Base-by-base conservation (phyloP, 2,888 invertebrate species). In the Fragum sueziense region DNA sequence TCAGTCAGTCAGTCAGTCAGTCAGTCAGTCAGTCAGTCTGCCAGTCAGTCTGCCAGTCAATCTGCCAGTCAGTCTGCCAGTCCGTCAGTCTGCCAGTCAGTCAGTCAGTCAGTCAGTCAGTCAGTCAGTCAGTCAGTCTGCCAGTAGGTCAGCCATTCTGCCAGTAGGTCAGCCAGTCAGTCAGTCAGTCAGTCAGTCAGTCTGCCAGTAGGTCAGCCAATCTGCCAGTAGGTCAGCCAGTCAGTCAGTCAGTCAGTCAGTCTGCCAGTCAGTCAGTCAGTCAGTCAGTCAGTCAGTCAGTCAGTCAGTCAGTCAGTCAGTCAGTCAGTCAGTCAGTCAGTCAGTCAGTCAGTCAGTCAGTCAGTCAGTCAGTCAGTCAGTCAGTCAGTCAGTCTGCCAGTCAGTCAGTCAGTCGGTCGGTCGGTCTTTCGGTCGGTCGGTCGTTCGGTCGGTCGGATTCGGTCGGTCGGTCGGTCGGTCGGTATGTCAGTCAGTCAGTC, bases 351-450 rank as follows among this genome's bases (percentile, higher is more conserved):
- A 57, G 57, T 57, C 9, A 57, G 9, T 57, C 57, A 57, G 57
- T 57, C 25, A 62, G 73, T 51, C 73, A 65, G 65, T 51, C 37
- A 37, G 62, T 29, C 9, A 72, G 72, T 61, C 72, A 59, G 59
- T 72, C 72, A 72, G 72, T 72, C 72, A 72, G 72, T 72, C 72
- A 72, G 59, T 72, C 72, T 61, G 72, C 57, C 72, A 72, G 72
- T 61, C 61, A 61, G 59, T 61, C 72, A 72, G 72, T 72, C 72
- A 72, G 72, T 41, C 41, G 17, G 41, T 17, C 17, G 17, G 17
- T 22, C 57, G 7, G 37, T 72, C 61, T 41, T 41, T 59, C 61
- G 57, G 61, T 72, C 61, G 31, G 61, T 61, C 61, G 61, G 72
- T 72, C 61, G 57, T 41, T 27, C 27, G 62, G 11, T 41, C 11